A percentile compares a stretch with the other conserved stretches of the same genome.
Evolutionary conservation across 1,140 invertebrate species (phyloP).

Genomic region (Drosophila orena): DNA sequence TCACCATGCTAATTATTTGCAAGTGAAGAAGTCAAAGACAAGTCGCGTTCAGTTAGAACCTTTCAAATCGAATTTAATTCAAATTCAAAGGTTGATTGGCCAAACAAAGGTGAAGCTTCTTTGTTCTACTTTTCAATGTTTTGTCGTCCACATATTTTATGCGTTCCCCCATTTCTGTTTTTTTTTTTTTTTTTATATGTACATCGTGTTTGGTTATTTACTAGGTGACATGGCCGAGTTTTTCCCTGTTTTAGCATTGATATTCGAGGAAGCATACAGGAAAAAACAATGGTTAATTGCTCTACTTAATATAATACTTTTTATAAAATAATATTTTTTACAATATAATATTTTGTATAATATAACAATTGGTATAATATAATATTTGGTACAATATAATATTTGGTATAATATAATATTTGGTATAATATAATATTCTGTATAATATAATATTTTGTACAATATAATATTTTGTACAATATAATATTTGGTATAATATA

Average conservation of each 20-base stretch:
- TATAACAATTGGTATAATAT: no score
- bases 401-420: no score
- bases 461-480: no score
- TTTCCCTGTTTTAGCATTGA: background rate
- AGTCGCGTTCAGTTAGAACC: conserved; percentile 35
- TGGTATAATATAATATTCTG: no score
- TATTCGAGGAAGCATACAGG: background rate
- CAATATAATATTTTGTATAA: no score
- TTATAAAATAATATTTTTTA: no score
- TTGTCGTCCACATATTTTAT: conserved; percentile 24
- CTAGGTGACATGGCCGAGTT: conserved; percentile 23
- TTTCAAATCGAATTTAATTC: conserved; percentile 35
- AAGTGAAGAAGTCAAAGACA: background rate
- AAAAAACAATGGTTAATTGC: conserved; percentile 1
- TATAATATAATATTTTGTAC: no score
- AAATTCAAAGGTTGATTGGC: conserved; percentile 44
- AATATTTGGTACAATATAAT: no score
- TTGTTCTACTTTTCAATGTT: conserved; percentile 35
- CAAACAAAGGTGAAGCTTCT: conserved; percentile 48
- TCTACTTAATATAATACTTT: background rate
- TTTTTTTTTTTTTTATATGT: background rate
- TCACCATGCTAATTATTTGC: no score
- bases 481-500: no score
- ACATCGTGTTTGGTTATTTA: conserved; percentile 4
- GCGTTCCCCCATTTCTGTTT: conserved; percentile 11